phyloP scores from a whole-genome alignment of 2,797 vertebrate species.

The Crypturellus tataupa region DNA sequence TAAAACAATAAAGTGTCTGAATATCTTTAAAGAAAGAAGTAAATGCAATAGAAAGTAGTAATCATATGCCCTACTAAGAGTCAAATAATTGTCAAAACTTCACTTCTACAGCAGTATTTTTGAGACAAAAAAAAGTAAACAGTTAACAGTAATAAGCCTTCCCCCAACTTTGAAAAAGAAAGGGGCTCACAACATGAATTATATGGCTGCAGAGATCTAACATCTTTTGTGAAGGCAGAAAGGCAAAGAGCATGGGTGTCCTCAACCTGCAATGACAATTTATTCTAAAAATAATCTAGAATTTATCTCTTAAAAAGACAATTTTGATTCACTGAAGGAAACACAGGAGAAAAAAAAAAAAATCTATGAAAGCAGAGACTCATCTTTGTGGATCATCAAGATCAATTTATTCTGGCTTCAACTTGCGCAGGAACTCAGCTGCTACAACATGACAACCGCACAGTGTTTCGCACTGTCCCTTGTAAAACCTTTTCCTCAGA shows the following conservation, averaged over 20 bases:
- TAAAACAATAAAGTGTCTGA: not conserved
- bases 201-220: not conserved
- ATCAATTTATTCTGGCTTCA: not conserved
- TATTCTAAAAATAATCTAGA: constrained; percentile 8
- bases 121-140: not conserved
- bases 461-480: accelerated
- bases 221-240: not conserved
- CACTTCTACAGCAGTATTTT: not conserved
- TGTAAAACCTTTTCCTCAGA: not conserved
- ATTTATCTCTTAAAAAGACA: not conserved
- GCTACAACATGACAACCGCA: not conserved
- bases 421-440: not conserved
- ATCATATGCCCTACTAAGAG: not conserved
- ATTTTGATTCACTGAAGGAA: not conserved
- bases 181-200: not conserved
- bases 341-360: not conserved
- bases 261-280: not conserved
- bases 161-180: not conserved
- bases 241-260: not conserved
- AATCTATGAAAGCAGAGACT: not conserved
- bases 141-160: not conserved
- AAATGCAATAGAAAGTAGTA: not conserved
- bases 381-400: not conserved
- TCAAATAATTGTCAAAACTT: not conserved
- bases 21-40: not conserved